Evolutionary conservation across 1,140 invertebrate species (phyloP).

Genomic region (Drosophila pallidifrons): DNA sequence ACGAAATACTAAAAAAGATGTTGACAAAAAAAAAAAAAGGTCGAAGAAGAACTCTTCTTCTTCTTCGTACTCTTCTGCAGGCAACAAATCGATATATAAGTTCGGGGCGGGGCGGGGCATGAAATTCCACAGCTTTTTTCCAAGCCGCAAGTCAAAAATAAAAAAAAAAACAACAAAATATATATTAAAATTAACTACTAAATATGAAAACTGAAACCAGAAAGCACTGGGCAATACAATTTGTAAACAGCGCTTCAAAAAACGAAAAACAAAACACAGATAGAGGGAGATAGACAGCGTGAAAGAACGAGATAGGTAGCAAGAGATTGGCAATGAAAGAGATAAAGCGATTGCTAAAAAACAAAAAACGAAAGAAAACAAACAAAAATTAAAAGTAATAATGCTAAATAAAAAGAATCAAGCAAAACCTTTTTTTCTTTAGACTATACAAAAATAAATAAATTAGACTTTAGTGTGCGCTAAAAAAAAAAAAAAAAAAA

Average conservation of each 20-base stretch:
- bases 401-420: conserved; percentile 13
- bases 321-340: conserved; percentile 7
- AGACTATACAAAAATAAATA: conserved; percentile 51
- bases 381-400: conserved; percentile 8
- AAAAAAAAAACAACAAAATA: conserved; percentile 13
- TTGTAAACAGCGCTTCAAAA: conserved; percentile 1
- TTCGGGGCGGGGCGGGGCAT: conserved; percentile 1
- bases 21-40: conserved; percentile 11
- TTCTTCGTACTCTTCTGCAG: neutral
- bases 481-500: conserved; percentile 19
- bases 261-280: neutral
- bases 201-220: neutral
- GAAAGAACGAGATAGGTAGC: conserved; percentile 9
- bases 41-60: conserved; percentile 13
- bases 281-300: neutral
- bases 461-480: conserved; percentile 62
- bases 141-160: conserved; percentile 20
- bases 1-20: conserved; percentile 26
- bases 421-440: conserved; percentile 63
- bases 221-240: conserved; percentile 15
- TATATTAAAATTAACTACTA: conserved; percentile 1
- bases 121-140: conserved; percentile 37
- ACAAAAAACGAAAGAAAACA: conserved; percentile 3
- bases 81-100: conserved; percentile 19
- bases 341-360: conserved; percentile 12